Evolutionary conservation across 2,888 invertebrate species (phyloP).

Genomic region (Anoncus sp.): DNA sequence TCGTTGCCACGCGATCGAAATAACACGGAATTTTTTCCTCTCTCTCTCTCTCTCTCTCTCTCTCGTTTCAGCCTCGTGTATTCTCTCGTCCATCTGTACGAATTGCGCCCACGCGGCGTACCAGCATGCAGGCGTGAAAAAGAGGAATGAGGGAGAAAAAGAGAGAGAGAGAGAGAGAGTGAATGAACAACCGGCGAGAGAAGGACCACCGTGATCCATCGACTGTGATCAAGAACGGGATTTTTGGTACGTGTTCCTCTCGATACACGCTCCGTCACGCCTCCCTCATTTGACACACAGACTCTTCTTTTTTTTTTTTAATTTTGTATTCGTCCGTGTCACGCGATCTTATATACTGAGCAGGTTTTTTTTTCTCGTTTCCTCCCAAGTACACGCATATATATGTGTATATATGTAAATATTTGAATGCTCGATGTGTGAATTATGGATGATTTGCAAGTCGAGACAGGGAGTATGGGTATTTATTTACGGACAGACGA

Average conservation of each 20-base stretch:
- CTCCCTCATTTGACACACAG: background rate
- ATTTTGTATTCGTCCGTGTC: slow-evolving; percentile 29
- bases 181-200: slow-evolving; percentile 59
- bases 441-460: too few relatives aligned
- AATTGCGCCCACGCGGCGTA: slow-evolving; percentile 46
- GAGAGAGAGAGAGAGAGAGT: slow-evolving; percentile 39
- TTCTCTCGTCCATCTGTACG: background rate
- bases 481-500: too few relatives aligned
- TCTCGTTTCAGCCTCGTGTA: background rate
- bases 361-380: too few relatives aligned
- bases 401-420: too few relatives aligned
- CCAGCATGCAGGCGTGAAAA: background rate
- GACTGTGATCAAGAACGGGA: slow-evolving; percentile 61
- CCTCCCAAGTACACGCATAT: too few relatives aligned
- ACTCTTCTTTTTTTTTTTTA: slow-evolving; percentile 17
- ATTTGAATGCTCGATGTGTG: too few relatives aligned
- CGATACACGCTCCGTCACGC: background rate
- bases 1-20: slow-evolving; percentile 15
- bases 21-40: slow-evolving; percentile 18
- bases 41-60: too few relatives aligned
- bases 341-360: slow-evolving; percentile 7
- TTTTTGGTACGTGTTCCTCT: slow-evolving; percentile 42
- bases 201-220: slow-evolving; percentile 70
- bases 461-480: too few relatives aligned
- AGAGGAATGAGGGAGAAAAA: too few relatives aligned